Percentiles rank a stretch among this genome's conserved stretches.
Conservation (phyloP, 2,113 vertebrate genomes). For the Erythrolamprus reginae region DNA sequence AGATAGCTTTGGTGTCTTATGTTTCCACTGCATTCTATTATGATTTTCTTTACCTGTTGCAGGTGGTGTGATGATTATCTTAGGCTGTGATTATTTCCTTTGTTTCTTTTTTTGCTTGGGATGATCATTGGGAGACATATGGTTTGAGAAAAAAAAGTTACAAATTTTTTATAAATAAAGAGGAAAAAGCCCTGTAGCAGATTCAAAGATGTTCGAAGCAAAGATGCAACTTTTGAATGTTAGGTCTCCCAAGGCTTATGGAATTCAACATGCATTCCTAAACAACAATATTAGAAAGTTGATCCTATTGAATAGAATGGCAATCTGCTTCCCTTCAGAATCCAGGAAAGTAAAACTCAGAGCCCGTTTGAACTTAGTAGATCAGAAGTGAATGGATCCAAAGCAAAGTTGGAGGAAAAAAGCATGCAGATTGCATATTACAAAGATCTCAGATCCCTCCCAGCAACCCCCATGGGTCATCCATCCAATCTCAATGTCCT, state of each 20-base stretch:
- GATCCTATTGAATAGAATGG: background rate
- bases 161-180: background rate
- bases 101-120: background rate
- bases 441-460: too few relatives aligned
- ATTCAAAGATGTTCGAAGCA: background rate
- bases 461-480: too few relatives aligned
- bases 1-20: background rate
- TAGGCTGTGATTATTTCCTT: background rate
- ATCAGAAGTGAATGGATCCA: too few relatives aligned
- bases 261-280: background rate
- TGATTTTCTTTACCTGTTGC: background rate
- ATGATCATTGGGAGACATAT: background rate
- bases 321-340: too few relatives aligned
- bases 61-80: background rate
- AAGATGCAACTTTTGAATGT: background rate
- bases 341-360: too few relatives aligned
- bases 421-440: too few relatives aligned
- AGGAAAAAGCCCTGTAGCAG: background rate
- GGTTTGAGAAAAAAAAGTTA: background rate
- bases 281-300: background rate
- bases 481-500: too few relatives aligned
- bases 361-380: too few relatives aligned
- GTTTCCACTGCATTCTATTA: background rate
- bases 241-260: background rate
- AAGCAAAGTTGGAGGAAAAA: too few relatives aligned